phyloP scores from a whole-genome alignment of 2,888 invertebrate species.

The Gerosis bhagava region DNA sequence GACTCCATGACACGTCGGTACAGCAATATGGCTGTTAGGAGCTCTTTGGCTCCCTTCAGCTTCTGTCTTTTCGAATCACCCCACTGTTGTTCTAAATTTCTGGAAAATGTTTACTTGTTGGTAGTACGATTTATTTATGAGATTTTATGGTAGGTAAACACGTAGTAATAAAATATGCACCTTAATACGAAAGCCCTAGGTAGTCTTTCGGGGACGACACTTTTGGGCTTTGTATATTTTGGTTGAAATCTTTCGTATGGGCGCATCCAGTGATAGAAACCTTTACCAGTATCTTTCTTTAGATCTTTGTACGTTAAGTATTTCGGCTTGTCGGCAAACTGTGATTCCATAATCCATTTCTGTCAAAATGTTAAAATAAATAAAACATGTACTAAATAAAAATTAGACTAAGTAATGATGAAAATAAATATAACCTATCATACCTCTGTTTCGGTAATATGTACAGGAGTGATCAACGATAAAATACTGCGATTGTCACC shows the following conservation, averaged over 20 bases:
- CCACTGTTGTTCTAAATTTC: constrained; percentile 68
- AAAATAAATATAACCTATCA: background rate
- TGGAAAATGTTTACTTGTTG: constrained; percentile 28
- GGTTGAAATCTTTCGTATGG: constrained; percentile 60
- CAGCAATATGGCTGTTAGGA: constrained; percentile 55
- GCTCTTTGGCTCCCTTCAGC: constrained; percentile 59
- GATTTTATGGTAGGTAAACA: background rate
- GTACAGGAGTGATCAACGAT: constrained; percentile 61
- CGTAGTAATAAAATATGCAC: constrained; percentile 36
- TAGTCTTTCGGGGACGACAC: constrained; percentile 52
- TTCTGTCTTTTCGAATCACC: constrained; percentile 45
- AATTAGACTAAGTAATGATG: no score
- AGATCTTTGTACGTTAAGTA: constrained; percentile 60
- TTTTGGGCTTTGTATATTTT: constrained; percentile 50
- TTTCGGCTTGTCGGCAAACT: constrained; percentile 55
- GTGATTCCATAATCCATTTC: constrained; percentile 75
- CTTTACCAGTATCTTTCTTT: constrained; percentile 59
- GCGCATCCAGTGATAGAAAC: constrained; percentile 76
- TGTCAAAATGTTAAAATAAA: constrained; percentile 38
- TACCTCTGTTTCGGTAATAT: constrained; percentile 62
- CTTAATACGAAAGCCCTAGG: constrained; percentile 65
- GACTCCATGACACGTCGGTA: constrained; percentile 57
- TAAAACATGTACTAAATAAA: no score
- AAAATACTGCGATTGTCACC: constrained; percentile 60
- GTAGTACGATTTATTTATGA: background rate